Evolutionary conservation across 1,140 invertebrate species (phyloP).

Genomic region (Neocloeon triangulifer): DNA sequence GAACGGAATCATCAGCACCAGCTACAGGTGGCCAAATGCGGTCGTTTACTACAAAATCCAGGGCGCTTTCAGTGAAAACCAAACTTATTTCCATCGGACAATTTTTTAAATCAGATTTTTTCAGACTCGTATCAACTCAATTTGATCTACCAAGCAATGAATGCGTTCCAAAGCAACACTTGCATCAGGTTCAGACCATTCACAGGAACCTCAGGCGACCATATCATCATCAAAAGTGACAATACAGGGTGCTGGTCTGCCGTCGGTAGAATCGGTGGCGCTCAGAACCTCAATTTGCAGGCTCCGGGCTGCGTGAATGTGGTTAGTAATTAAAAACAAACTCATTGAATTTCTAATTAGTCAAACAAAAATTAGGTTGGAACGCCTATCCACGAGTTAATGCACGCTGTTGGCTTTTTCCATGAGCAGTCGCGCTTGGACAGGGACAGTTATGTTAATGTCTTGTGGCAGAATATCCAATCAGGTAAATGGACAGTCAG

Average conservation of each 20-base stretch:
- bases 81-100: too few species aligned
- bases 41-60: background rate
- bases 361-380: too few species aligned
- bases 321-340: too few species aligned
- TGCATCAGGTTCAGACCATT: conserved; percentile 44
- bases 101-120: too few species aligned
- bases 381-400: conserved; percentile 61
- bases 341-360: too few species aligned
- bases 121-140: conserved; percentile 21
- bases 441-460: conserved; percentile 45
- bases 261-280: too few species aligned
- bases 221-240: conserved; percentile 15
- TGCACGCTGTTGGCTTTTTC: conserved; percentile 65
- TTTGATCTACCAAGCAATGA: conserved; percentile 34
- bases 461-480: conserved; percentile 50
- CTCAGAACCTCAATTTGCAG: too few species aligned
- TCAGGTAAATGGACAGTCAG: too few species aligned
- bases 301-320: too few species aligned
- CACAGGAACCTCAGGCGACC: conserved; percentile 17
- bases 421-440: conserved; percentile 70
- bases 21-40: conserved; percentile 1
- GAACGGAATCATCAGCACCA: background rate
- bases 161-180: conserved; percentile 41
- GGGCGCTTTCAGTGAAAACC: background rate
- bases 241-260: too few species aligned